Percentiles rank a stretch among this genome's conserved stretches.
These are phyloP conservation scores for Stramonita haemastoma DNA, from an alignment of 2,888 invertebrate genomes.

Conservation along the genomic window DNA sequence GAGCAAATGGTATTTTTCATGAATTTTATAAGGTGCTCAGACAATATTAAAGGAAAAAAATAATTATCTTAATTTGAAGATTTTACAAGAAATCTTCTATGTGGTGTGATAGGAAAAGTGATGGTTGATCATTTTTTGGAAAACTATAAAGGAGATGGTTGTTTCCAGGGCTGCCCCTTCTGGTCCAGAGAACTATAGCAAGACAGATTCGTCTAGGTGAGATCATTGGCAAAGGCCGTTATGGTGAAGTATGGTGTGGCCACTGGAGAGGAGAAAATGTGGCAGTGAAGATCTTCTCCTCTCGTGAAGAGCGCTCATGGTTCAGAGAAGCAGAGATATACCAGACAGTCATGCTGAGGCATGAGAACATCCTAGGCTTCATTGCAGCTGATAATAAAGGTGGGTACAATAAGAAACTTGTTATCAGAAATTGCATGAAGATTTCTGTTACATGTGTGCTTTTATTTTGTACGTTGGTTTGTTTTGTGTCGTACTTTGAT, in stretches of 20 bases:
- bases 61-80: too few relatives aligned
- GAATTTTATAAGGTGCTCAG: too few relatives aligned
- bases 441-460: too few relatives aligned
- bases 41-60: too few relatives aligned
- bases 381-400: constrained; percentile 99
- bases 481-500: too few relatives aligned
- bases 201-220: constrained; percentile 95
- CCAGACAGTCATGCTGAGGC: constrained; percentile 97
- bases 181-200: constrained; percentile 97
- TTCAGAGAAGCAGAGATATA: constrained; percentile 99
- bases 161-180: constrained; percentile 89
- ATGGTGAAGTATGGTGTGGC: constrained; percentile 94
- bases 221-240: constrained; percentile 96
- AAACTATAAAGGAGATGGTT: neutral
- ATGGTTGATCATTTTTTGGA: too few relatives aligned
- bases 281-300: constrained; percentile 97
- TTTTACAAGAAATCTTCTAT: too few relatives aligned
- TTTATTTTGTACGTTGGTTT: too few relatives aligned
- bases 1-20: too few relatives aligned
- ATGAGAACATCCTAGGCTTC: constrained; percentile 98
- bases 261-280: constrained; percentile 98
- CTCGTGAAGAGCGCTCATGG: constrained; percentile 98
- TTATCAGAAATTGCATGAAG: too few relatives aligned
- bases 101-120: too few relatives aligned
- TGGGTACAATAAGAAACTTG: constrained; percentile 74